A percentile compares a stretch with the other conserved stretches of the same genome.
phyloP scores from a whole-genome alignment of 92 coral and sea anemone species.

The Zoanthus solanderi region DNA sequence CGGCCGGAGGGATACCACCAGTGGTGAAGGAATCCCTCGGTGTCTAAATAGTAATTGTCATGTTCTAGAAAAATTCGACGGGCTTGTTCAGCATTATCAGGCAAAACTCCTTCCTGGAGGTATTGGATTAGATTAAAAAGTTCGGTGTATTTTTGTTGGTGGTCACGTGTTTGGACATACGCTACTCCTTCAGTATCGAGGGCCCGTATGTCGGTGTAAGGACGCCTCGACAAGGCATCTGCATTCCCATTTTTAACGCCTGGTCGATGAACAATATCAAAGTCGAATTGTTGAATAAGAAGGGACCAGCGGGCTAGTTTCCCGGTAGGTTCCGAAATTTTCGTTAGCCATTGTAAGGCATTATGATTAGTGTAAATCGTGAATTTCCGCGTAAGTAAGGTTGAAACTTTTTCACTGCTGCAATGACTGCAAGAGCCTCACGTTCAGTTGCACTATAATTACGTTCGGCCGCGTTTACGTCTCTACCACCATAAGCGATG shows the following conservation, averaged over 20 bases:
- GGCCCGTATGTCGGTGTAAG: not conserved
- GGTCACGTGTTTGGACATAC: constrained; percentile 20
- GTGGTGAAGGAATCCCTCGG: constrained; percentile 24
- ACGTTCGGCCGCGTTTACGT: constrained; percentile 51
- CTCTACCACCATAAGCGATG: constrained; percentile 63
- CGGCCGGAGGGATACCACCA: not conserved
- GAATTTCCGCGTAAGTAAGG: constrained; percentile 46
- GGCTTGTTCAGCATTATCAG: constrained; percentile 9
- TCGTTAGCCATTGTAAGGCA: constrained; percentile 60
- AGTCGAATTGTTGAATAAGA: constrained; percentile 4
- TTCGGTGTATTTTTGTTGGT: constrained; percentile 28
- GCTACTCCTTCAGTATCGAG: constrained; percentile 40
- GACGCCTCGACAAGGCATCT: constrained; percentile 55
- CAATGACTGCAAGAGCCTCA: constrained; percentile 61
- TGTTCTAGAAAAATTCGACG: constrained; percentile 5
- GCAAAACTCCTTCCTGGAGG: constrained; percentile 43
- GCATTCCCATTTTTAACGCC: constrained; percentile 46
- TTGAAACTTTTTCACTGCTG: constrained; percentile 40
- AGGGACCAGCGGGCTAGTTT: constrained; percentile 27
- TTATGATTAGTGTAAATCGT: constrained; percentile 47
- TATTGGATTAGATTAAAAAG: constrained; percentile 35
- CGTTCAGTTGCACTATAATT: constrained; percentile 65
- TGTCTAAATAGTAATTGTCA: constrained; percentile 17
- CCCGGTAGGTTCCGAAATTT: constrained; percentile 40
- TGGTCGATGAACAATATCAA: constrained; percentile 33